phyloP scores from a whole-genome alignment of 2,797 vertebrate genomes.

The Typhlichthys subterraneus region DNA sequence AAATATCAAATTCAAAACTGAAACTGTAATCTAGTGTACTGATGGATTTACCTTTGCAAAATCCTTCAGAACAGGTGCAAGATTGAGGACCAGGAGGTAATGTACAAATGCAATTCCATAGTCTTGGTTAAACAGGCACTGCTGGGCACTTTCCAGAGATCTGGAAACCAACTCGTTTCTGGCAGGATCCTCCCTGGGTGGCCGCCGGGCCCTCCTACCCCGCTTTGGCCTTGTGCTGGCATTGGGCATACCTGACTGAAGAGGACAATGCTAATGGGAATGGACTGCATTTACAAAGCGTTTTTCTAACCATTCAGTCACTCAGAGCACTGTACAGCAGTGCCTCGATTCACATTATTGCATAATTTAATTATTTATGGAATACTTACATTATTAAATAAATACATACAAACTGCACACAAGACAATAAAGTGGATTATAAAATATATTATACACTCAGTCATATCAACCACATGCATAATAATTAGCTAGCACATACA shows the following conservation, averaged over 20 bases:
- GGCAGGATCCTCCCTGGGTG: constrained; percentile 75
- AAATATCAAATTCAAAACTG: not conserved
- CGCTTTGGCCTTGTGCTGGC: constrained; percentile 68
- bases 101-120: constrained; percentile 96
- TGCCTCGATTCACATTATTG: not conserved
- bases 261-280: not conserved
- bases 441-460: no score
- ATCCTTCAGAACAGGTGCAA: constrained; percentile 88
- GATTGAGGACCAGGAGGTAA: constrained; percentile 91
- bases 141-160: constrained; percentile 91
- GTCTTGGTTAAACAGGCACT: constrained; percentile 88
- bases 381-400: not conserved
- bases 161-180: constrained; percentile 87
- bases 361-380: not conserved
- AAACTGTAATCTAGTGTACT: not conserved
- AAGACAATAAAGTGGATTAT: no score
- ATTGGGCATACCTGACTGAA: constrained; percentile 79
- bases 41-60: constrained; percentile 79
- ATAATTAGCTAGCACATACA: not conserved
- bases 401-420: no score
- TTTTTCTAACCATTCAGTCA: no score
- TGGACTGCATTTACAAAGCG: no score
- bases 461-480: not conserved
- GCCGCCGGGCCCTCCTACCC: constrained; percentile 65
- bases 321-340: no score